A percentile compares a stretch with the other conserved stretches of the same genome.
Evolutionary conservation across 2,113 vertebrate species (phyloP).

Genomic region (Megaleporinus macrocephalus): DNA sequence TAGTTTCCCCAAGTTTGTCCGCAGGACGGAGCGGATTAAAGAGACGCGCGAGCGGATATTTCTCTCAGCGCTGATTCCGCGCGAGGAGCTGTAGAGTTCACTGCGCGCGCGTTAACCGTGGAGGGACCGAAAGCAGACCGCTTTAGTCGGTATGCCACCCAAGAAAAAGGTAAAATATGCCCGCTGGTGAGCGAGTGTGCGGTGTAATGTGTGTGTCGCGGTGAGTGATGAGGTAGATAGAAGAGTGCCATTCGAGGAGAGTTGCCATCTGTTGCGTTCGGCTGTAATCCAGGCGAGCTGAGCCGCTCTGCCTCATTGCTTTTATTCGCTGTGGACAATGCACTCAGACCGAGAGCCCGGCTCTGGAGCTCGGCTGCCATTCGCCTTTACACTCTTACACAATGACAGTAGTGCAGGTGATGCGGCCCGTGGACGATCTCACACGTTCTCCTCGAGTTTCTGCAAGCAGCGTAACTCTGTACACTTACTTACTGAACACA

Average conservation of each 20-base stretch:
- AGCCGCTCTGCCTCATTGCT: conserved; percentile 66
- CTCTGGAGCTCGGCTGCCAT: neutral
- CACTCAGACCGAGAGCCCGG: neutral
- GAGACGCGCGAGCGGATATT: conserved; percentile 23
- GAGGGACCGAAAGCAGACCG: conserved; percentile 48
- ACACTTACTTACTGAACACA: no score
- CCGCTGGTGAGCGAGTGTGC: conserved; percentile 8
- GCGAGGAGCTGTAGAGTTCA: neutral
- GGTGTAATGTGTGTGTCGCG: neutral
- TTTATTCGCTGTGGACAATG: conserved; percentile 28
- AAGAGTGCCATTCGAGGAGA: conserved; percentile 56
- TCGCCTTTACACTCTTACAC: neutral
- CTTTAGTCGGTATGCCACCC: conserved; percentile 72
- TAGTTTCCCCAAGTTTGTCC: conserved; percentile 27
- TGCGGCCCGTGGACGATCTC: neutral
- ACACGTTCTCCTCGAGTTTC: neutral
- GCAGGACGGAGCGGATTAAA: conserved; percentile 44
- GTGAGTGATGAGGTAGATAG: conserved; percentile 58
- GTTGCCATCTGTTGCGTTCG: conserved; percentile 76
- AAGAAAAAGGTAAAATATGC: conserved; percentile 78
- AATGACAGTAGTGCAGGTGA: neutral
- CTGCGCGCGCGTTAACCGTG: conserved; percentile 38
- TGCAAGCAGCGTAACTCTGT: neutral
- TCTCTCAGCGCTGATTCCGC: conserved; percentile 28
- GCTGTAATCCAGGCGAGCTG: conserved; percentile 73